These are phyloP conservation scores for Lepus timidus DNA, from an alignment of 2,113 vertebrate species.

Conservation along the genomic window DNA sequence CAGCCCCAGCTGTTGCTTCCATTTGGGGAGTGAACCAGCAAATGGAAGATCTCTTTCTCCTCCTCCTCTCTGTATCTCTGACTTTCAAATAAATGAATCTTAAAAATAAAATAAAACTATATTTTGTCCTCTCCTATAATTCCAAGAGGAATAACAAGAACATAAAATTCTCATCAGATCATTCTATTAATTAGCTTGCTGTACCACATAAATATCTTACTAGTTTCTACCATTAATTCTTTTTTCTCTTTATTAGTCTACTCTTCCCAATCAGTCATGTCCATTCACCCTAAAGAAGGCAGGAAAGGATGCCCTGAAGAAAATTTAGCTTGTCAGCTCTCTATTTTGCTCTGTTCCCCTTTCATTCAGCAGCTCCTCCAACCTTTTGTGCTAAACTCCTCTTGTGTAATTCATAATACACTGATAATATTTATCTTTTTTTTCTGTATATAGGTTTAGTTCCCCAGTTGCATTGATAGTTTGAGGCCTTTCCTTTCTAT, in stretches of 20 bases:
- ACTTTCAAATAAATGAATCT: too few species aligned
- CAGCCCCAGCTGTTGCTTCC: too few species aligned
- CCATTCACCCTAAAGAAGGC: background rate
- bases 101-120: background rate
- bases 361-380: background rate
- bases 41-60: too few species aligned
- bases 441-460: background rate
- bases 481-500: constrained; percentile 11
- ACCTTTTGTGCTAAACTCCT: background rate
- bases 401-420: background rate
- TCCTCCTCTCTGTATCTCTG: too few species aligned
- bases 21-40: too few species aligned
- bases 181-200: constrained; percentile 25
- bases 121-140: background rate
- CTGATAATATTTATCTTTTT: background rate
- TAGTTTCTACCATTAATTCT: constrained; percentile 26
- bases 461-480: background rate
- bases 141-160: constrained; percentile 43
- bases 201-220: background rate
- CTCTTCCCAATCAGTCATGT: background rate
- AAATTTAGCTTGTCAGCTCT: background rate
- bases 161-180: constrained; percentile 18
- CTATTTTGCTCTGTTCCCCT: background rate
- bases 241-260: background rate
- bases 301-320: constrained; percentile 20